Conservation (phyloP, 2,113 vertebrate genomes). For the Smithornis capensis region DNA sequence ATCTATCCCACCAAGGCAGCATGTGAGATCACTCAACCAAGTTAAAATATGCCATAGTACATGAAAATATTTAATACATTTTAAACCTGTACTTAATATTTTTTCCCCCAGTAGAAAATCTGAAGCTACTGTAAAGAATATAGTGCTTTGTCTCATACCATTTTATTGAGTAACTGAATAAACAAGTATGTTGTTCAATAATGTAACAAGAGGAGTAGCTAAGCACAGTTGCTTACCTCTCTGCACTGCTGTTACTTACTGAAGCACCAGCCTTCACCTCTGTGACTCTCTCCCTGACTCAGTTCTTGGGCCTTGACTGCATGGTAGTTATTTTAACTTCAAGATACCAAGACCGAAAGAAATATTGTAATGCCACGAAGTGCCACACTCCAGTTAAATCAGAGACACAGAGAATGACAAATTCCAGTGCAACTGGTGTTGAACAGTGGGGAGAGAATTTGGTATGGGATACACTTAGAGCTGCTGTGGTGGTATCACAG, state of each 20-base stretch:
- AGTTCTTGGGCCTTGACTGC: neutral
- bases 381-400: neutral
- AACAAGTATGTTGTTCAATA: neutral
- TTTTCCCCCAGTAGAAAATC: neutral
- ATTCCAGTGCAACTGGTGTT: neutral
- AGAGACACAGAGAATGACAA: neutral
- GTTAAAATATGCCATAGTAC: neutral
- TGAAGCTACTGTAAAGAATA: neutral
- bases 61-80: neutral
- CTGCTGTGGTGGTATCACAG: neutral
- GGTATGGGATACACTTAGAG: fast-evolving
- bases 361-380: neutral
- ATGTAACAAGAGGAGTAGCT: neutral
- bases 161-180: neutral
- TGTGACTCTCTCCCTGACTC: neutral
- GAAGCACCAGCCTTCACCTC: neutral
- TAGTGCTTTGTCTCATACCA: neutral
- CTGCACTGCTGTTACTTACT: neutral
- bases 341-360: neutral
- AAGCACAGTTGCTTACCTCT: neutral
- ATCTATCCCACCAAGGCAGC: neutral
- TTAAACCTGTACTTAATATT: neutral
- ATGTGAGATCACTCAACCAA: neutral
- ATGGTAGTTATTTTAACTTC: neutral
- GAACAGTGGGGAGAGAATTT: neutral